Base-by-base conservation (phyloP, 2,113 vertebrate genomes). In the Megalops atlanticus region DNA sequence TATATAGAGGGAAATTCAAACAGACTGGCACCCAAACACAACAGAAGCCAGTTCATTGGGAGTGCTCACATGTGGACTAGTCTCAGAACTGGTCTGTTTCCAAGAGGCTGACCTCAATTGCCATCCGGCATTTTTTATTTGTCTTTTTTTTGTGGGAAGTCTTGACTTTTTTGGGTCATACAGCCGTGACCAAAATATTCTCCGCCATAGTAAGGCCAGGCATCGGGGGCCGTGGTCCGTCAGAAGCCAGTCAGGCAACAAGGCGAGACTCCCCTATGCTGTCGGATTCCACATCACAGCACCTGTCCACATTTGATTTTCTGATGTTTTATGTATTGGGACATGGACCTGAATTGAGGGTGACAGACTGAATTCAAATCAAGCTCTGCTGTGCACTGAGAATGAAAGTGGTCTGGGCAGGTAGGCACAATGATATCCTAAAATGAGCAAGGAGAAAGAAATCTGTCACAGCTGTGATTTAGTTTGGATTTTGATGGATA, bases 231-330 rank as follows among this genome's bases (percentile, higher is more conserved):
- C 7, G 27, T 49, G 35, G 70, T 39, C 43, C 3, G 21, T 79
- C 33, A 52, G 11, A 36, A 74, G 31, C 35, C 21, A 64, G 79
- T 21, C 49, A 43, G 36, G 38, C 72, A 45, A 11, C 21, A 41
- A 54, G 35, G 10, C 43, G 39, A 54, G 79, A 12, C 33, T 31
- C 54, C 40, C 77, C 21, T 31, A 38, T 6, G 21, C 45, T 31
- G 33, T 24, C 41, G 4, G 68, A 31, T 33, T 40, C 69, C 18
- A 73, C 47, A 15, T 74, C 39, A 74, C 45, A 58, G 70, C 45
- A 80, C 40, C 77, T 70, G 77, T 43, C 58, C n/a, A 39, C 70
- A 72, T 74, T 18, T 41, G 36, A 39, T 39, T 74, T 27, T 74
- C 24, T 74, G 39, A n/a, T n/a, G 72, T 41, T 74, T 41, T 41